Percentiles rank a stretch among this genome's conserved stretches.
These are phyloP conservation scores for Tipula vernalis DNA, from an alignment of 2,888 invertebrate species.

Conservation along the genomic window DNA sequence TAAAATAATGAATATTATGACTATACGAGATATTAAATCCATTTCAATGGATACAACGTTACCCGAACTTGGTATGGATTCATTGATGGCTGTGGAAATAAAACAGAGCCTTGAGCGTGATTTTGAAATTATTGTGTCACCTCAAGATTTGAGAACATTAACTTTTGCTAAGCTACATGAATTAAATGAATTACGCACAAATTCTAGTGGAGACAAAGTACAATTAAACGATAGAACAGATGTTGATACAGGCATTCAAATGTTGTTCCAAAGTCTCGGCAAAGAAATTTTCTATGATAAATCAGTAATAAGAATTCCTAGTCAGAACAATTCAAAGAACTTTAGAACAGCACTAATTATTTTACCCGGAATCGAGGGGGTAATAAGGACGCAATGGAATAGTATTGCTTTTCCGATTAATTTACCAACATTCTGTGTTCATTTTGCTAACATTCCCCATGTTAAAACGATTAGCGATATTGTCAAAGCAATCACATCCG, in stretches of 20 bases:
- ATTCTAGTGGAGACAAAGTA: constrained; percentile 16
- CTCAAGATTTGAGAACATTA: constrained; percentile 71
- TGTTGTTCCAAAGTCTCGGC: constrained; percentile 47
- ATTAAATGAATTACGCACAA: constrained; percentile 24
- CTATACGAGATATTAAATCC: constrained; percentile 29
- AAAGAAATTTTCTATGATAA: constrained; percentile 42
- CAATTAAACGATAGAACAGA: constrained; percentile 13
- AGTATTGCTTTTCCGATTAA: constrained; percentile 24
- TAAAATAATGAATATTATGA: constrained; percentile 55
- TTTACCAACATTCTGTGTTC: constrained; percentile 16
- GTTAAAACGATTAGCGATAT: not conserved
- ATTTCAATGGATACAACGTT: constrained; percentile 29
- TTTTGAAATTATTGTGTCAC: constrained; percentile 72
- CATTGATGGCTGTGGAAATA: constrained; percentile 93
- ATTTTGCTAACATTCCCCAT: constrained; percentile 23
- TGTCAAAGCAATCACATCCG: not conserved
- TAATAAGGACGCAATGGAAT: constrained; percentile 37
- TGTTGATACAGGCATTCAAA: constrained; percentile 37
- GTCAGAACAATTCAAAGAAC: constrained; percentile 22
- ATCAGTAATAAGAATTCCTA: constrained; percentile 29
- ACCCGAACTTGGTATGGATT: constrained; percentile 92
- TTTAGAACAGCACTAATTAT: constrained; percentile 35
- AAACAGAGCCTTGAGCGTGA: constrained; percentile 44
- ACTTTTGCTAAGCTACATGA: constrained; percentile 46
- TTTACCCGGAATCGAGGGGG: constrained; percentile 23